Percentiles rank a stretch among this genome's conserved stretches.
phyloP scores from a whole-genome alignment of 1,140 invertebrate species.

The Oncopodura yosiiana region DNA sequence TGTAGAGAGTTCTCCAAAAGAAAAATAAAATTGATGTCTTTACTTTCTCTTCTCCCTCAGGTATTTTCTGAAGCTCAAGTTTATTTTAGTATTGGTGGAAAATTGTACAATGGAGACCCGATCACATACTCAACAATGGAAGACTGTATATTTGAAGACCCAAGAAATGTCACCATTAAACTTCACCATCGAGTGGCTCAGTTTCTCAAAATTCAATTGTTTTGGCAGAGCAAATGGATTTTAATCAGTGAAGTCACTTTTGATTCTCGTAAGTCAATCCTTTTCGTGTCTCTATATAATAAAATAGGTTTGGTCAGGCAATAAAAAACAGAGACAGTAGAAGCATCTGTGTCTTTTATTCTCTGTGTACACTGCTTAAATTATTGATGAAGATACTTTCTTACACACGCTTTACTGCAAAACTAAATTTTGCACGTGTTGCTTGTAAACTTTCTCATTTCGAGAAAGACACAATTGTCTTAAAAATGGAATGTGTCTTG shows the following conservation, averaged over 20 bases:
- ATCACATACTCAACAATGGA: slow-evolving; percentile 60
- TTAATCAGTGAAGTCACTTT: slow-evolving; percentile 79
- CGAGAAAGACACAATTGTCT: too few relatives aligned
- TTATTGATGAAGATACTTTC: too few relatives aligned
- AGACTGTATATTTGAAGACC: slow-evolving; percentile 70
- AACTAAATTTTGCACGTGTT: too few relatives aligned
- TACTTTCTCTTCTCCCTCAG: slow-evolving; percentile 39
- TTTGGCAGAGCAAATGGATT: slow-evolving; percentile 76
- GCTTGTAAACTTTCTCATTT: too few relatives aligned
- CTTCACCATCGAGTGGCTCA: slow-evolving; percentile 72
- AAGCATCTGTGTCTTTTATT: too few relatives aligned
- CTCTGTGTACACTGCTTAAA: too few relatives aligned
- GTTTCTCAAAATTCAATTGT: slow-evolving; percentile 67
- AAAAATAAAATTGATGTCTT: too few relatives aligned
- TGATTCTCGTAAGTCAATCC: slow-evolving; percentile 57
- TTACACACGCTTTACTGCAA: too few relatives aligned
- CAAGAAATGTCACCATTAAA: slow-evolving; percentile 71
- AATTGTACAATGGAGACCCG: slow-evolving; percentile 61
- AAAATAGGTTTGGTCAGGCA: too few relatives aligned
- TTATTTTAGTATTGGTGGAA: slow-evolving; percentile 71
- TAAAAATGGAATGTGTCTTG: too few relatives aligned
- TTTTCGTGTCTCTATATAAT: not conserved
- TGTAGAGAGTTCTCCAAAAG: too few relatives aligned
- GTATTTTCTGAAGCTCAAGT: slow-evolving; percentile 68
- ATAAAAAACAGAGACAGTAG: too few relatives aligned